Evolutionary conservation across 2,113 vertebrate species (phyloP).

Genomic region (Mormoops blainvillei): DNA sequence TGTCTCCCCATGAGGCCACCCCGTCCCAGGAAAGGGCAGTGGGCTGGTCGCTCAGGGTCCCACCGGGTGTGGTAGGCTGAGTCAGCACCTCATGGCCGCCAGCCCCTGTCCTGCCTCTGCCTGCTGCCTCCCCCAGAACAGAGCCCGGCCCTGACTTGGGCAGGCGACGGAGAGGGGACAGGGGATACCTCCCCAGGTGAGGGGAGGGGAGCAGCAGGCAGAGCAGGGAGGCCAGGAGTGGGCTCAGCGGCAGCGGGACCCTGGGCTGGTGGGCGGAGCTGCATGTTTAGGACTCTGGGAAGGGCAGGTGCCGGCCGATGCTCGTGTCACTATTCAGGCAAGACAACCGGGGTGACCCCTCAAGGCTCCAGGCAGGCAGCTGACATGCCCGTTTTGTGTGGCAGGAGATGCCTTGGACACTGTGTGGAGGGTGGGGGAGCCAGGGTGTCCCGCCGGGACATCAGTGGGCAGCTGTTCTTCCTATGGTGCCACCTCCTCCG

Average conservation of each 20-base stretch:
- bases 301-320: not conserved
- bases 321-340: no score
- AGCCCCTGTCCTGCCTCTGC: not conserved
- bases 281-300: no score
- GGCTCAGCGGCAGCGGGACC: not conserved
- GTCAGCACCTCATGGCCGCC: not conserved
- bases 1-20: not conserved
- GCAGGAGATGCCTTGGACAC: not conserved
- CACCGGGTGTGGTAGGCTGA: no score
- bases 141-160: rapidly evolving
- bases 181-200: not conserved
- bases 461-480: not conserved
- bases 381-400: rapidly evolving
- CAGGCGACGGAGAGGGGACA: not conserved
- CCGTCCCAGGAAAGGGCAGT: not conserved
- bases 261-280: no score
- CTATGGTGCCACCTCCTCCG: not conserved
- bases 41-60: rapidly evolving
- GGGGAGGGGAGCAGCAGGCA: no score
- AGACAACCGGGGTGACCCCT: not conserved
- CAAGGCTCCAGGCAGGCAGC: not conserved
- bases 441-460: not conserved
- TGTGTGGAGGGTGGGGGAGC: rapidly evolving
- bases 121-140: not conserved
- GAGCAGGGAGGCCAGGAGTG: no score